Evolutionary conservation across 2,113 vertebrate genomes (phyloP).

Genomic region (Hippocampus zosterae): DNA sequence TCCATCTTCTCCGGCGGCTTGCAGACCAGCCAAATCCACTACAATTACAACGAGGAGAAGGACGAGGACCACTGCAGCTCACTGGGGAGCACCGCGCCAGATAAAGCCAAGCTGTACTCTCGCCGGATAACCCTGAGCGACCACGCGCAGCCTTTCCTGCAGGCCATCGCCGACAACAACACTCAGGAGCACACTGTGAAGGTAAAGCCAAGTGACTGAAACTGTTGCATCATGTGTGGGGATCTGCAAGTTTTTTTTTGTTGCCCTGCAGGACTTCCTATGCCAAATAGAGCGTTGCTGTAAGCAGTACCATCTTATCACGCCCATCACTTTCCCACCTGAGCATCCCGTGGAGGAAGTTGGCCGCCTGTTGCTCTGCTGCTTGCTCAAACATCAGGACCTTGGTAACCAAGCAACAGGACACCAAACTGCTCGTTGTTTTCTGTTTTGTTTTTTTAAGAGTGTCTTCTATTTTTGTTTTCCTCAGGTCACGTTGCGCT

Average conservation of each 20-base stretch:
- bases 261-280: conserved; percentile 82
- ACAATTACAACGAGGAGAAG: conserved; percentile 98
- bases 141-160: conserved; percentile 93
- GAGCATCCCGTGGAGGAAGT: conserved; percentile 99
- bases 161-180: conserved; percentile 94
- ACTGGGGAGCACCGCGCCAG: conserved; percentile 84
- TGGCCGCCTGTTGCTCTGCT: conserved; percentile 91
- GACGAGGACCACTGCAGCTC: conserved; percentile 98
- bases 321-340: conserved; percentile 91
- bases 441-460: too few species aligned
- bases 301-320: conserved; percentile 94
- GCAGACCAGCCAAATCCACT: conserved; percentile 98
- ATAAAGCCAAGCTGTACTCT: conserved; percentile 84
- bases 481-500: conserved; percentile 86
- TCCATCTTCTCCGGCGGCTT: conserved; percentile 95
- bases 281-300: conserved; percentile 97
- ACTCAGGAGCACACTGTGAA: conserved; percentile 96
- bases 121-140: conserved; percentile 82
- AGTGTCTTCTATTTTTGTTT: neutral
- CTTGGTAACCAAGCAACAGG: conserved; percentile 79
- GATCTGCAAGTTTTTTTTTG: neutral
- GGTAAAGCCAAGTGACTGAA: conserved; percentile 60
- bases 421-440: neutral
- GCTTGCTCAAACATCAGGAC: conserved; percentile 96
- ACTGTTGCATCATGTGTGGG: too few species aligned